Conservation (phyloP, 2,888 invertebrate genomes). For the Alloscopus bannaensis region DNA sequence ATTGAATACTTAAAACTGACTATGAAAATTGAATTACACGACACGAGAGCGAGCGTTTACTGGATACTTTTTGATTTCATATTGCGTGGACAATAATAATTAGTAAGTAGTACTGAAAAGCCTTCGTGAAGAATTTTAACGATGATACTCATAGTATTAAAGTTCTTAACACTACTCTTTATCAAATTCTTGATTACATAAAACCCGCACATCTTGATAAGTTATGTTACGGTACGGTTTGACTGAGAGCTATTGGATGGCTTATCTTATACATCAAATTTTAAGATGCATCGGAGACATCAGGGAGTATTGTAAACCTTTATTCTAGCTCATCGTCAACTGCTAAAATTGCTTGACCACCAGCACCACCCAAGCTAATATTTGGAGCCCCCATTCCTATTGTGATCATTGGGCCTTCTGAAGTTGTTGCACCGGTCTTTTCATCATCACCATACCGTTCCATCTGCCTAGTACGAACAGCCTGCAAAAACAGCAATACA, state of each 20-base stretch:
- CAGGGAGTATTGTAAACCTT: conserved; percentile 43
- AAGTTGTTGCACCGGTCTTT: conserved; percentile 33
- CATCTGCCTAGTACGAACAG: conserved; percentile 69
- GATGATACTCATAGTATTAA: too few species aligned
- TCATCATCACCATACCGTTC: conserved; percentile 68
- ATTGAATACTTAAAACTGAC: too few species aligned
- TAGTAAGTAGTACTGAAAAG: too few species aligned
- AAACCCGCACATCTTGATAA: background rate
- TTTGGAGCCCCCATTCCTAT: conserved; percentile 52
- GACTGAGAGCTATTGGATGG: conserved; percentile 42
- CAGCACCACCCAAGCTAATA: conserved; percentile 22
- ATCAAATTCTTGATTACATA: background rate
- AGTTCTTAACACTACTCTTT: too few species aligned
- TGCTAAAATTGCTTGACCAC: conserved; percentile 51
- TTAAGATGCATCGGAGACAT: background rate
- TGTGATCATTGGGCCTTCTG: conserved; percentile 51
- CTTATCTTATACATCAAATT: conserved; percentile 24
- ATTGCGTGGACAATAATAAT: too few species aligned
- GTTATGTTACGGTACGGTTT: too few species aligned
- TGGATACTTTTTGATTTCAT: conserved; percentile 1
- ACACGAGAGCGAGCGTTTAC: too few species aligned
- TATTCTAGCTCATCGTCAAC: conserved; percentile 72
- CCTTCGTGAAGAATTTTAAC: too few species aligned
- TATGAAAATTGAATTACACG: too few species aligned
- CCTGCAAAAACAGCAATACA: too few species aligned